Evolutionary conservation across 2,888 invertebrate species (phyloP).

Genomic region (Margaritifera margaritifera): DNA sequence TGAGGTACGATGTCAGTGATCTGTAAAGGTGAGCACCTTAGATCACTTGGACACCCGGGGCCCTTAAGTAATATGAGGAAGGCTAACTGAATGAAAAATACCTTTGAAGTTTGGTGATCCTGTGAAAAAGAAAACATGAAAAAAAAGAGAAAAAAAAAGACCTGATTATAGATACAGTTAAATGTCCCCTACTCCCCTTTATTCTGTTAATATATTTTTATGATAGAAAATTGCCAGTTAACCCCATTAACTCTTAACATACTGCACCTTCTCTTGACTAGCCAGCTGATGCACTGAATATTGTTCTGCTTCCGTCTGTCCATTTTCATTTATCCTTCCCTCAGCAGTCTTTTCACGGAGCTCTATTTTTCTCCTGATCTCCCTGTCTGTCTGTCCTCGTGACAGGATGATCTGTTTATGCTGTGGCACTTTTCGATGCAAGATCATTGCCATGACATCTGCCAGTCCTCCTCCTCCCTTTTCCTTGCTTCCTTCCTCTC

Average conservation of each 20-base stretch:
- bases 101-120: constrained; percentile 1
- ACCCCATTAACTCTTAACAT: too few species aligned
- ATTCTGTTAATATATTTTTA: too few species aligned
- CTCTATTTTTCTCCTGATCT: constrained; percentile 33
- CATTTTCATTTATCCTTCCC: constrained; percentile 15
- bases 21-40: too few species aligned
- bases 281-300: constrained; percentile 4
- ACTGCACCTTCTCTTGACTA: constrained; percentile 27
- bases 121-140: neutral
- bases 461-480: constrained; percentile 42
- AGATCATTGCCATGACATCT: constrained; percentile 52
- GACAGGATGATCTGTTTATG: constrained; percentile 50
- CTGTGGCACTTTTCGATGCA: constrained; percentile 42
- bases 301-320: constrained; percentile 18
- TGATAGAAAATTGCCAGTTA: too few species aligned
- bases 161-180: neutral
- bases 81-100: neutral
- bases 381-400: constrained; percentile 50
- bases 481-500: neutral
- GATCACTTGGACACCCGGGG: too few species aligned
- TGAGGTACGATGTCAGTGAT: too few species aligned
- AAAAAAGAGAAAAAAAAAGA: neutral
- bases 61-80: too few species aligned
- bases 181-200: neutral
- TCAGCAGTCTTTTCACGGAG: constrained; percentile 8